A percentile compares a stretch with the other conserved stretches of the same genome.
Evolutionary conservation across 2,113 vertebrate species (phyloP).

Genomic region (Thunnus maccoyii): DNA sequence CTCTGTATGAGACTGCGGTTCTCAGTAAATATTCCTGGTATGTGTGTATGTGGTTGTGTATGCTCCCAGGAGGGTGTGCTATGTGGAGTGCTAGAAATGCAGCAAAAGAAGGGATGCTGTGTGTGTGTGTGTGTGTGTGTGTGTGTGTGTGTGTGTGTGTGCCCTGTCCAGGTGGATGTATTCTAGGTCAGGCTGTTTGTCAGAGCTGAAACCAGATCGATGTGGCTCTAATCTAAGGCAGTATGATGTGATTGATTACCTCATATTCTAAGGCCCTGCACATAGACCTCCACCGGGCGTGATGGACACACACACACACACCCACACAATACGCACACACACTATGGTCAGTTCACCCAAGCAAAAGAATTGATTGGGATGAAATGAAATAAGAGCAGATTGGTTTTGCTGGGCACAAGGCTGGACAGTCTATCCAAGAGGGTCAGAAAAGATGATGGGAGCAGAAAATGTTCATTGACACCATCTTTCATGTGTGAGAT

Average conservation of each 20-base stretch:
- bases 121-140: constrained; percentile 37
- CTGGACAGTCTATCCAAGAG: constrained; percentile 52
- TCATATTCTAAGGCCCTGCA: constrained; percentile 71
- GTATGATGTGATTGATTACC: constrained; percentile 80
- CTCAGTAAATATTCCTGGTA: constrained; percentile 76
- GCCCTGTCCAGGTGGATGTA: constrained; percentile 68
- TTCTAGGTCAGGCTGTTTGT: constrained; percentile 77
- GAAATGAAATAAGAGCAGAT: constrained; percentile 76
- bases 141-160: constrained; percentile 35
- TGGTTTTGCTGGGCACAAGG: constrained; percentile 63
- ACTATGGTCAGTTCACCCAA: constrained; percentile 62
- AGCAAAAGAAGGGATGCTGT: constrained; percentile 48
- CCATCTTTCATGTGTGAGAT: constrained; percentile 67
- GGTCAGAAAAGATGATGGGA: constrained; percentile 74
- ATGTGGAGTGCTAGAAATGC: constrained; percentile 57
- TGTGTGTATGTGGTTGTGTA: constrained; percentile 72
- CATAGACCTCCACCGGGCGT: constrained; percentile 54
- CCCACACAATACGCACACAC: constrained; percentile 11
- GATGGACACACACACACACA: constrained; percentile 44
- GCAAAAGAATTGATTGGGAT: constrained; percentile 67
- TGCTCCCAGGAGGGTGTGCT: constrained; percentile 45
- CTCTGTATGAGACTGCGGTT: constrained; percentile 74
- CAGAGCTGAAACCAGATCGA: constrained; percentile 76
- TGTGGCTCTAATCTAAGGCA: constrained; percentile 76
- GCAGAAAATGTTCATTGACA: constrained; percentile 71